These are phyloP conservation scores for Opisthocomus hoazin DNA, from an alignment of 2,113 vertebrate genomes.

Conservation along the genomic window DNA sequence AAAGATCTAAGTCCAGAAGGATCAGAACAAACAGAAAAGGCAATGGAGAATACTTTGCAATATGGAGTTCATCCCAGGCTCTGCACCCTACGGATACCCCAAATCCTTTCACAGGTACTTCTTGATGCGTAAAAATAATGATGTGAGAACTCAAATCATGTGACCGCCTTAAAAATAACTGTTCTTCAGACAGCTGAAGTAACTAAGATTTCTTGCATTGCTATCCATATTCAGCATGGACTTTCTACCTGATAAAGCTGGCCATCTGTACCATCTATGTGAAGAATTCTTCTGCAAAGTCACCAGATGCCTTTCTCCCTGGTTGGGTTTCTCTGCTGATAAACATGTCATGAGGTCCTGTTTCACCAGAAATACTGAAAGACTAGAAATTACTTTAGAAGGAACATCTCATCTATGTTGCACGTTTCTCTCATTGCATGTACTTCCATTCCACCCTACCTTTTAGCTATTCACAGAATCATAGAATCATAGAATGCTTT, in stretches of 20 bases:
- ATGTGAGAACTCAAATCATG: background rate
- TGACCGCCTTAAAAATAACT: background rate
- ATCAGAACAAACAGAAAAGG: background rate
- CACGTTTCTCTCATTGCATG: background rate
- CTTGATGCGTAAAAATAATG: background rate
- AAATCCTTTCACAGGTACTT: background rate
- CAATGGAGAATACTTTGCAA: background rate
- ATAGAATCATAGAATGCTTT: no score
- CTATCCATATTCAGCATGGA: background rate
- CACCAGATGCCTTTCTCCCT: background rate
- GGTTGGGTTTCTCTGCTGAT: background rate
- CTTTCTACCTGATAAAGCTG: background rate
- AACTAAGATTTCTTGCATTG: background rate
- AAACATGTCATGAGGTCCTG: background rate
- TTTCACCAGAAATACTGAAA: background rate
- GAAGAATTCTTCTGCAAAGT: background rate
- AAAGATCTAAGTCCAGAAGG: background rate
- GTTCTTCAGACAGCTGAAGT: background rate
- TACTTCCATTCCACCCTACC: background rate
- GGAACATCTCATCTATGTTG: background rate
- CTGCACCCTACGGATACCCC: background rate
- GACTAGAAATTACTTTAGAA: background rate
- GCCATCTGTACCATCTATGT: background rate
- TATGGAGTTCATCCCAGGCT: background rate
- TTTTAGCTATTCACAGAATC: no score